These are phyloP conservation scores for Drosophila niveifrons DNA, from an alignment of 2,888 invertebrate species.

Conservation along the genomic window DNA sequence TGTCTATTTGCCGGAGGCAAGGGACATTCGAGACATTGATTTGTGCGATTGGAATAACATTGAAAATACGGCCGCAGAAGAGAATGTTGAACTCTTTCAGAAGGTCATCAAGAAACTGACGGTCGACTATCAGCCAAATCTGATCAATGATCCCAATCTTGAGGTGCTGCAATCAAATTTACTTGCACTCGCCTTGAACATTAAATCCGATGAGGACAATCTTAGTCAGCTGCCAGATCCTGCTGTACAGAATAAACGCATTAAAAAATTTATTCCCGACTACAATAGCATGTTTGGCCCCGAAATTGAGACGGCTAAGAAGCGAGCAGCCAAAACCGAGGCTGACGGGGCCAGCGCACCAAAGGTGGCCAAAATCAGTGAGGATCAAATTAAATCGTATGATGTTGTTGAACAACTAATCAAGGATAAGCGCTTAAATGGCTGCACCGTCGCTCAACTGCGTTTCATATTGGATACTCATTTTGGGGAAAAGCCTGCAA, in stretches of 20 bases:
- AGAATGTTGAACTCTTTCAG: conserved; percentile 87
- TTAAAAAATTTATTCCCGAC: conserved; percentile 70
- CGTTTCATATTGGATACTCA: conserved; percentile 66
- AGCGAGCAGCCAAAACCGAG: conserved; percentile 53
- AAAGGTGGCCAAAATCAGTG: conserved; percentile 71
- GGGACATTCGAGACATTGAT: conserved; percentile 85
- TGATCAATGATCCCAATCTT: conserved; percentile 89
- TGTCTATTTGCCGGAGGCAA: conserved; percentile 89
- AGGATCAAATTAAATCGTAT: conserved; percentile 54
- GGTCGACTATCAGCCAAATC: conserved; percentile 88
- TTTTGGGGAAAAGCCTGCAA: conserved; percentile 53
- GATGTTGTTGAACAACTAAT: conserved; percentile 65
- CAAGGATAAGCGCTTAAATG: conserved; percentile 48
- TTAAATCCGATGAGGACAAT: conserved; percentile 86
- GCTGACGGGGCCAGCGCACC: conserved; percentile 34
- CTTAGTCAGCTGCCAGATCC: conserved; percentile 76
- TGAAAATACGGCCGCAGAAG: conserved; percentile 82
- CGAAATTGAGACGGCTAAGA: conserved; percentile 66
- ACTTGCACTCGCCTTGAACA: conserved; percentile 89
- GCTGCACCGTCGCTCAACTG: conserved; percentile 73
- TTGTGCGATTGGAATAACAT: conserved; percentile 84
- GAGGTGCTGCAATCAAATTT: conserved; percentile 88
- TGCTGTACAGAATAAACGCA: conserved; percentile 79
- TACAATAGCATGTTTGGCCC: conserved; percentile 71
- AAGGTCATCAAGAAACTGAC: conserved; percentile 87